phyloP scores from a whole-genome alignment of 2,797 vertebrate genomes.

The Lagocephalus sceleratus region DNA sequence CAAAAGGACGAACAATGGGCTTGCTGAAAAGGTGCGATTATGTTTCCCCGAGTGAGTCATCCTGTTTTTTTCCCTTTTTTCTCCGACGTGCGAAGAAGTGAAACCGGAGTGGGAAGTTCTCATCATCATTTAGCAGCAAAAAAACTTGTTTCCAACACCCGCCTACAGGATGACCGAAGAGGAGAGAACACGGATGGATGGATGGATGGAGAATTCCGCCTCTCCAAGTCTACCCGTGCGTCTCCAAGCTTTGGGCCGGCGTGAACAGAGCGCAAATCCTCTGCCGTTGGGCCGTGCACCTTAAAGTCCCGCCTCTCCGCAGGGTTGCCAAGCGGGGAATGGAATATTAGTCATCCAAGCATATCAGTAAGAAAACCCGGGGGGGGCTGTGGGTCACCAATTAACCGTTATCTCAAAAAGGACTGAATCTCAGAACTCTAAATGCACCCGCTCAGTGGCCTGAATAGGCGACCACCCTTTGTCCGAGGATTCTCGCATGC shows the following conservation, averaged over 20 bases:
- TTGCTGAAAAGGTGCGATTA: constrained; percentile 28
- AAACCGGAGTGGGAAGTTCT: constrained; percentile 17
- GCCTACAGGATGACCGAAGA: constrained; percentile 25
- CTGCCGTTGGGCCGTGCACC: constrained; percentile 10
- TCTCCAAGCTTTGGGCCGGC: neutral
- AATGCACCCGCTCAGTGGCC: constrained; percentile 1
- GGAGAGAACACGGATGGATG: constrained; percentile 6
- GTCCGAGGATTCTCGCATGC: too few relatives aligned
- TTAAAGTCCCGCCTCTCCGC: constrained; percentile 30
- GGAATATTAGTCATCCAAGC: constrained; percentile 35
- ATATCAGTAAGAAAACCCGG: constrained; percentile 14
- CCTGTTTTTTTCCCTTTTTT: neutral
- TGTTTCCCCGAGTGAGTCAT: constrained; percentile 31
- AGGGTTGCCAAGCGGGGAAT: constrained; percentile 24
- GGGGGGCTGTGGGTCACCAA: neutral
- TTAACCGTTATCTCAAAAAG: too few relatives aligned
- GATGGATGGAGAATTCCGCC: constrained; percentile 12
- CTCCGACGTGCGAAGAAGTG: constrained; percentile 3
- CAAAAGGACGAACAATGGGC: constrained; percentile 29
- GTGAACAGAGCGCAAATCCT: constrained; percentile 29
- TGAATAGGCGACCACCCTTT: too few relatives aligned
- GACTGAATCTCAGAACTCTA: too few relatives aligned
- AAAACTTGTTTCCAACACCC: constrained; percentile 39
- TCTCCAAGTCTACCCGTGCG: neutral
- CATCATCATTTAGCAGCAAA: constrained; percentile 37